Evolutionary conservation across 2,888 invertebrate genomes (phyloP).

Genomic region (Elgonia sp.): DNA sequence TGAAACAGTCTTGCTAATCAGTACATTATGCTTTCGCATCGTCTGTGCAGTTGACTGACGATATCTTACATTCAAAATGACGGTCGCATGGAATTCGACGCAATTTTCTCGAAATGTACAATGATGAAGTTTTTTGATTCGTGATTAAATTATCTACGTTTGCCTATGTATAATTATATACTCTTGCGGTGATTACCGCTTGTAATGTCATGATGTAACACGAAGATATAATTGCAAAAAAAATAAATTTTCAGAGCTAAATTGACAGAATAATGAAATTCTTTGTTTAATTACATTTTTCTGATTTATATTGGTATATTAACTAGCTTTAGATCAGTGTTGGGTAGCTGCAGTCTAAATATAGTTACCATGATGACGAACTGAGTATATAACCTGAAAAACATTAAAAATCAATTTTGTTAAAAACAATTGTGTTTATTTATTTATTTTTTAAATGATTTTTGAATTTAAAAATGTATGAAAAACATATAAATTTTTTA

Average conservation of each 20-base stretch:
- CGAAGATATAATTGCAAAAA: slow-evolving; percentile 23
- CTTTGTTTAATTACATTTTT: slow-evolving; percentile 18
- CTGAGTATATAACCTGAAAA: not conserved
- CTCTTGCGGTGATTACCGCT: not conserved
- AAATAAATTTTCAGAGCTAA: slow-evolving; percentile 1
- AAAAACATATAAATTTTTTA: too few species aligned
- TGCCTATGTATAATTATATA: slow-evolving; percentile 6
- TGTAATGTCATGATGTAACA: slow-evolving; percentile 38
- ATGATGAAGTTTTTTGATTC: slow-evolving; percentile 11
- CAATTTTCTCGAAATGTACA: slow-evolving; percentile 6
- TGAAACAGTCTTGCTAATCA: slow-evolving; percentile 61
- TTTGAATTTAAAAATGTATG: not conserved
- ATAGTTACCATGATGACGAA: slow-evolving; percentile 9
- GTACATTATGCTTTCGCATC: slow-evolving; percentile 49
- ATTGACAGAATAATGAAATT: slow-evolving; percentile 18
- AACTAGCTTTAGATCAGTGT: not conserved
- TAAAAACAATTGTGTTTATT: not conserved
- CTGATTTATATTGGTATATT: not conserved
- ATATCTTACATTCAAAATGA: not conserved
- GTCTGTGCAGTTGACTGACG: not conserved
- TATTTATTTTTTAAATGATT: not conserved
- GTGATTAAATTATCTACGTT: slow-evolving; percentile 35
- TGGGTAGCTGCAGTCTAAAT: slow-evolving; percentile 11
- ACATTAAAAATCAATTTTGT: too few species aligned
- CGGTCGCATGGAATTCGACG: slow-evolving; percentile 14